Conservation (phyloP, 2,113 vertebrate genomes). For the Brachionichthys hirsutus region DNA sequence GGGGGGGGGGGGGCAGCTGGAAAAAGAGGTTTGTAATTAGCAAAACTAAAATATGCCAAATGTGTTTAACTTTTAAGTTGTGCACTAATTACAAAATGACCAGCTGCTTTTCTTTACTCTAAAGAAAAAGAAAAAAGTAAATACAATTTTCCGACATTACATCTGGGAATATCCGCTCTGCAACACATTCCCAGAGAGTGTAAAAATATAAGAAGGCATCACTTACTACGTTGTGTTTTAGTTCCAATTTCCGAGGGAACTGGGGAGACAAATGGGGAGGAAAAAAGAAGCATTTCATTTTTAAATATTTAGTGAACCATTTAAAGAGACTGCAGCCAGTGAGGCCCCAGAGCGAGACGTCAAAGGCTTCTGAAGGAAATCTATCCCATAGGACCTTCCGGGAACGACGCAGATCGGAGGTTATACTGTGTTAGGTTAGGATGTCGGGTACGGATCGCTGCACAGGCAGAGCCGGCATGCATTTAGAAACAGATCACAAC, state of each 20-base stretch:
- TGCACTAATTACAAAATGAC: too few relatives aligned
- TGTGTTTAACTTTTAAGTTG: too few relatives aligned
- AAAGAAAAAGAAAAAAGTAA: too few relatives aligned
- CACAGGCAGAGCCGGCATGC: too few relatives aligned
- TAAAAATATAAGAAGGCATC: conserved; percentile 4
- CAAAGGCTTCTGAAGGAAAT: background rate
- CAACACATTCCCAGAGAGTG: background rate
- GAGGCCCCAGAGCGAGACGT: conserved; percentile 2
- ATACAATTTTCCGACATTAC: conserved; percentile 2
- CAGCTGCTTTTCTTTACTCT: too few relatives aligned
- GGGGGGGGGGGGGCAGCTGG: conserved; percentile 8
- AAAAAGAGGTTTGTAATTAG: background rate
- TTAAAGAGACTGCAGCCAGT: conserved; percentile 12
- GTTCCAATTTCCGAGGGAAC: conserved; percentile 80
- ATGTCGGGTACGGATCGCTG: too few relatives aligned
- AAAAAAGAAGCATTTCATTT: conserved; percentile 15
- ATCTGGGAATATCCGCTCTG: background rate
- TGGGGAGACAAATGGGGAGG: conserved; percentile 42
- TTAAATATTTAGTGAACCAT: conserved; percentile 13
- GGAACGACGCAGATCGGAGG: too few relatives aligned
- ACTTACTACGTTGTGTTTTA: conserved; percentile 68
- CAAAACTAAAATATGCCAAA: too few relatives aligned
- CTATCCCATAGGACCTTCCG: too few relatives aligned
- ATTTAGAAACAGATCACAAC: background rate
- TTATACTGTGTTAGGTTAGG: too few relatives aligned